A percentile compares a stretch with the other conserved stretches of the same genome.
Evolutionary conservation across 2,888 invertebrate genomes (phyloP).

Genomic region (Heliconius hortense): DNA sequence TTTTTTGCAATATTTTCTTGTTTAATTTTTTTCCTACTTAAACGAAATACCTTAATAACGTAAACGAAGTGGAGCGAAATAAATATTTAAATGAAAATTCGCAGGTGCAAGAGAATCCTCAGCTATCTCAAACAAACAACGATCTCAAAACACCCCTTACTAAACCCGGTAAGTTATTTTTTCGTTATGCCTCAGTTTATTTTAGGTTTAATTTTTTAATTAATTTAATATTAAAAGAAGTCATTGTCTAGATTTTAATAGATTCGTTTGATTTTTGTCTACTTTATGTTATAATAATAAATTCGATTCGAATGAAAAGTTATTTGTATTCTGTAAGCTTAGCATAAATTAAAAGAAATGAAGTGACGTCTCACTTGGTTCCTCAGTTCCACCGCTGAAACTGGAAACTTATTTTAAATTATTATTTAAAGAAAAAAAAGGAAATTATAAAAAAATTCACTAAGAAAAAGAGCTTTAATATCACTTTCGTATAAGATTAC

Average conservation of each 20-base stretch:
- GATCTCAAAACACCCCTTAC: constrained; percentile 75
- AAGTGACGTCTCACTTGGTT: too few relatives aligned
- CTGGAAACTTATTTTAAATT: too few relatives aligned
- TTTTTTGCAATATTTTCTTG: not conserved
- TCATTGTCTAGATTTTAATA: too few relatives aligned
- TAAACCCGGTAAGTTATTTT: constrained; percentile 71
- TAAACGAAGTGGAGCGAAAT: constrained; percentile 13
- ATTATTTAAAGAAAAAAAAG: too few relatives aligned
- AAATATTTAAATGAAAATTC: constrained; percentile 34
- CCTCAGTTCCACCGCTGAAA: too few relatives aligned
- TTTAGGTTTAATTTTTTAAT: not conserved
- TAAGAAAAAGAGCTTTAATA: not conserved
- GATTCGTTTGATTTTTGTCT: too few relatives aligned
- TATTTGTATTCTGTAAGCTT: too few relatives aligned
- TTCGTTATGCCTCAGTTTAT: not conserved
- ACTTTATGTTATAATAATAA: too few relatives aligned
- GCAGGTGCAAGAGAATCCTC: constrained; percentile 76
- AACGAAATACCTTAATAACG: constrained; percentile 3
- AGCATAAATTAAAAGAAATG: too few relatives aligned
- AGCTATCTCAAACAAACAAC: constrained; percentile 58
- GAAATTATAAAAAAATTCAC: not conserved
- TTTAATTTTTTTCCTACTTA: not conserved
- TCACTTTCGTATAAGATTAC: too few relatives aligned
- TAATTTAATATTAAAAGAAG: not conserved
- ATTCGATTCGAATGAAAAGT: too few relatives aligned